A percentile compares a stretch with the other conserved stretches of the same genome.
Evolutionary conservation across 2,797 vertebrate genomes (phyloP).

Genomic region (Mycteria americana): DNA sequence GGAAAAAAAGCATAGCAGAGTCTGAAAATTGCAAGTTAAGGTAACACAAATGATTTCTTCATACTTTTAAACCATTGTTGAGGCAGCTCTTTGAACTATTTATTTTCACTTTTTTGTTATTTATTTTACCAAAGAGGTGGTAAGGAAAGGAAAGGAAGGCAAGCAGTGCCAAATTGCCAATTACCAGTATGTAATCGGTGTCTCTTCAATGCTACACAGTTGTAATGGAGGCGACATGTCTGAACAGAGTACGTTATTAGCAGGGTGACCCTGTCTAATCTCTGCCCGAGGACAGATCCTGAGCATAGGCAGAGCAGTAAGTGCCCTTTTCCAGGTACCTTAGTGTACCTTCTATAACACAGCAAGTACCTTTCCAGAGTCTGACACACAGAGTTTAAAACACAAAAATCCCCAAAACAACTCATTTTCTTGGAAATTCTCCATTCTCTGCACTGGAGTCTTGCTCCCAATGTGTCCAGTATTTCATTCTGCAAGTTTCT

Average conservation of each 20-base stretch:
- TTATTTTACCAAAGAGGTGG: neutral
- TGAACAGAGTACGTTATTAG: neutral
- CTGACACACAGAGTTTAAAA: neutral
- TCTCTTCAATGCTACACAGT: neutral
- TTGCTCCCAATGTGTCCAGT: neutral
- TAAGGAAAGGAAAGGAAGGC: neutral
- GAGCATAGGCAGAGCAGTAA: neutral
- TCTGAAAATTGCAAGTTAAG: slow-evolving; percentile 82
- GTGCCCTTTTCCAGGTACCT: neutral
- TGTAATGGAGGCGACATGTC: neutral
- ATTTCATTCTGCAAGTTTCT: neutral
- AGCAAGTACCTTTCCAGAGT: neutral
- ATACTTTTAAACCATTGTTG: neutral
- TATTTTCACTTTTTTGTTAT: neutral
- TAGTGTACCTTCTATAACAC: neutral
- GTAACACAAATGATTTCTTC: neutral
- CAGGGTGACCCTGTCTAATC: neutral
- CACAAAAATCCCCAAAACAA: neutral
- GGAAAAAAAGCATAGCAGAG: slow-evolving; percentile 94
- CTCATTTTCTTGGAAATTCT: neutral
- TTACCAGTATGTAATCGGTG: neutral
- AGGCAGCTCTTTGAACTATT: neutral
- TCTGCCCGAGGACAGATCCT: neutral
- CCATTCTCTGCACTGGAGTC: neutral
- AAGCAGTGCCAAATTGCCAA: neutral